Evolutionary conservation across 2,113 vertebrate genomes (phyloP), one percentile per base, ranked within the genome.

Genomic region (Panurus biarmicus): DNA sequence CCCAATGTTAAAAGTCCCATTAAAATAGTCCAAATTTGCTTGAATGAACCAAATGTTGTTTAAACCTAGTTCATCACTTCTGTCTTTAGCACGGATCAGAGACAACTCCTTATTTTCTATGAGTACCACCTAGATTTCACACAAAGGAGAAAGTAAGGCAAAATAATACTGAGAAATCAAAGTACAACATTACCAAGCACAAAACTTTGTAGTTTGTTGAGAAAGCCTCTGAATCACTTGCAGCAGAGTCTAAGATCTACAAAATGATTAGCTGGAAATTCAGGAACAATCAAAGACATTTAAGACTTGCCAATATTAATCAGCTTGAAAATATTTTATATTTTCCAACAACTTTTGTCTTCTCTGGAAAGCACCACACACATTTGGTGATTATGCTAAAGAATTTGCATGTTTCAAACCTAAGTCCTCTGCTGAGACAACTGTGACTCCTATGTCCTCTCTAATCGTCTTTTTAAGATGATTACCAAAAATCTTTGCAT

Each of bases 81-180:
- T 98, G 72, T 98, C 97, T 96, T 98, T 98, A 38, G 99, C 99
- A 94, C 98, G 97, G 24, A 99, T 91, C 95, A 99, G 96, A 40
- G 99, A 99, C 87, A 99, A 97, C 74, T 99, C 99, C 96, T 99
- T 99, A 97, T 99, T 99, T 97, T 99, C 99, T 91, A 99, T 98
- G 61, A 99, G 98, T 64, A 98, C 93, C 89, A 99, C 98, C 99
- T 99, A 94, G 48, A 94, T 95, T 92, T 86, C 69, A 95, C 16
- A 81, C 15, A 91, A 0, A 78, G 76, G 40, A 93, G 18, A 95
- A 36, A 80, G 70, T 0, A 94, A 92, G 44, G 85, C 47, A 95
- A 89, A 88, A 90, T 20, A 86, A 78, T 35, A 90, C 35, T 71
- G 53, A 95, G 69, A 91, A 86, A 82, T 66, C 12, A 14, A 83